These are phyloP conservation scores for Drosophila equinoxialis DNA, from an alignment of 1,140 invertebrate species.

Conservation along the genomic window DNA sequence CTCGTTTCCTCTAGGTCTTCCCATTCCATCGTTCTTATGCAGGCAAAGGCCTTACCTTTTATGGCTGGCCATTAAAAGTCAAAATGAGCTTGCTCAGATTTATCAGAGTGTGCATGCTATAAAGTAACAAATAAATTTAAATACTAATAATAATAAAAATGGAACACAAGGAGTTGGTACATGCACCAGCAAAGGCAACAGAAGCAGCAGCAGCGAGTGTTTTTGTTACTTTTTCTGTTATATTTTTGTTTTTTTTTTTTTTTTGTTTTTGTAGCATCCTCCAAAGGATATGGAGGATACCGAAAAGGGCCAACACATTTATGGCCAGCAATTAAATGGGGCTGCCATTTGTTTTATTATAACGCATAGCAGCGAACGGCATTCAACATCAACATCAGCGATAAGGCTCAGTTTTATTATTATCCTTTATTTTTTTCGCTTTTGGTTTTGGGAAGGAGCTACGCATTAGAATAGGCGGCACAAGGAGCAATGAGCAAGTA, in stretches of 20 bases:
- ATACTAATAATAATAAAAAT: slow-evolving; percentile 81
- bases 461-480: slow-evolving; percentile 76
- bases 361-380: slow-evolving; percentile 61
- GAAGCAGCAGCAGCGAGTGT: neutral
- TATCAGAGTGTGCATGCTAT: slow-evolving; percentile 77
- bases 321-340: slow-evolving; percentile 80
- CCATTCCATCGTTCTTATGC: slow-evolving; percentile 9
- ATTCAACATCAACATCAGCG: slow-evolving; percentile 72
- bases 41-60: slow-evolving; percentile 64
- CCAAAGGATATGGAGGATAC: slow-evolving; percentile 39
- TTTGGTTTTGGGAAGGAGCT: slow-evolving; percentile 34
- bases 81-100: slow-evolving; percentile 68
- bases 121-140: slow-evolving; percentile 81
- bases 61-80: slow-evolving; percentile 71
- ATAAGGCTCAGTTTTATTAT: slow-evolving; percentile 78
- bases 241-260: neutral
- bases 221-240: slow-evolving; percentile 8
- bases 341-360: slow-evolving; percentile 81
- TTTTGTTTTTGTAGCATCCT: slow-evolving; percentile 63
- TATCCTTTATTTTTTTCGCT: slow-evolving; percentile 72
- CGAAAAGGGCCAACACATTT: slow-evolving; percentile 72
- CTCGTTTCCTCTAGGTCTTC: neutral
- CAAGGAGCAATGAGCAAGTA: slow-evolving; percentile 32
- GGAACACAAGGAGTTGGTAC: slow-evolving; percentile 40
- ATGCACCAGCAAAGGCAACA: slow-evolving; percentile 34